These are phyloP conservation scores for Limnephilus lunatus DNA, from an alignment of 2,888 invertebrate genomes.

Conservation along the genomic window DNA sequence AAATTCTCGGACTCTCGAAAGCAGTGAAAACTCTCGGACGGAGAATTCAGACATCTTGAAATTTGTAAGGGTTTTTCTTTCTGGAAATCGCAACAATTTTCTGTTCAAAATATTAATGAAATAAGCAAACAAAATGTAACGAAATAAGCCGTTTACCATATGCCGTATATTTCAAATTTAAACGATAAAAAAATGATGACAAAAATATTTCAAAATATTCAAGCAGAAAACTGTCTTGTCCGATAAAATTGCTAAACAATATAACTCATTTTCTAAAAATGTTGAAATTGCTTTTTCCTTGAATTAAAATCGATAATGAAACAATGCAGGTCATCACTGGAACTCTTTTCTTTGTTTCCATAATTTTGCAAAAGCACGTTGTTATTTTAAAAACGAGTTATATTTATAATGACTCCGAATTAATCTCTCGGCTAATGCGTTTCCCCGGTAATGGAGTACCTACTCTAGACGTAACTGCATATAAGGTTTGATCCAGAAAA, in stretches of 20 bases:
- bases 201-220: background rate
- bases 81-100: no score
- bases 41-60: no score
- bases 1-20: no score
- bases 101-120: no score
- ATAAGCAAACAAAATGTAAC: no score
- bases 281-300: background rate
- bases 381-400: background rate
- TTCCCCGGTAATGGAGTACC: background rate
- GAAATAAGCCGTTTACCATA: no score
- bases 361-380: background rate
- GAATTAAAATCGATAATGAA: background rate
- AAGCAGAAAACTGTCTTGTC: background rate
- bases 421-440: constrained; percentile 28
- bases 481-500: background rate
- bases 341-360: background rate
- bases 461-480: constrained; percentile 5
- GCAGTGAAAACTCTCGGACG: no score
- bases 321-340: background rate
- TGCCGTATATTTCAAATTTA: background rate
- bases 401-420: constrained; percentile 14
- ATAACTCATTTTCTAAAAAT: background rate
- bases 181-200: background rate
- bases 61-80: no score
- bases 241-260: background rate